Evolutionary conservation across 2,888 invertebrate species (phyloP), one percentile per base, ranked within the genome.

Genomic region (Pimpla rufipes): DNA sequence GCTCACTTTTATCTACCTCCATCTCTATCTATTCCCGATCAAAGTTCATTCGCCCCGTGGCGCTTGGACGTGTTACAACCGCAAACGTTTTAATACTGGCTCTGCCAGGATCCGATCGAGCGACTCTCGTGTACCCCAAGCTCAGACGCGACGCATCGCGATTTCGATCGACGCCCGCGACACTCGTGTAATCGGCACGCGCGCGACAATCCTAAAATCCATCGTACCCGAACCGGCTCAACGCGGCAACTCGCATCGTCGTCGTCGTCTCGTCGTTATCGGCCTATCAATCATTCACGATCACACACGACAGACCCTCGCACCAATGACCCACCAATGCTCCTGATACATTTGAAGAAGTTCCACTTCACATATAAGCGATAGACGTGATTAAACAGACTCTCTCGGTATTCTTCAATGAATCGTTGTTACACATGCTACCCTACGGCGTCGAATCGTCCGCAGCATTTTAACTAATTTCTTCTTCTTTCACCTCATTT

Each of bases 341-440:
- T 64, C 79, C 79, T 62, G 83, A 81, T 83, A 81, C 78, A 83
- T 83, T 83, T 66, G 62, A 85, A 84, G 70, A 77, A 76, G 47
- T 79, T 81, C 67, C 74, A 77, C 81, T 74, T 77, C 73, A 79
- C 81, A 77, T 68, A 77, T 59, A 84, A 85, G 77, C 77, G 77
- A 84, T 79, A 79, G 75, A 81, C 79, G 76, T 76, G 80, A 84
- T 81, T 75, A 70, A 78, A 79, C 77, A 79, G 70, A 71, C 40
- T 78, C 73, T 73, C 73, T 81, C 76, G 68, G 47, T 76, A 71
- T 71, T 62, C 50, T 66, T 81, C 81, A 35, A 55, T 47, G 29
- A 79, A 84, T 77, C 80, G 68, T 57, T 68, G 68, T 57, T 68
- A 79, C 70, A 78, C 79, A 79, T 73, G 76, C 79, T 77, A 75